phyloP scores from a whole-genome alignment of 2,113 vertebrate genomes.

The Hyla sarda region DNA sequence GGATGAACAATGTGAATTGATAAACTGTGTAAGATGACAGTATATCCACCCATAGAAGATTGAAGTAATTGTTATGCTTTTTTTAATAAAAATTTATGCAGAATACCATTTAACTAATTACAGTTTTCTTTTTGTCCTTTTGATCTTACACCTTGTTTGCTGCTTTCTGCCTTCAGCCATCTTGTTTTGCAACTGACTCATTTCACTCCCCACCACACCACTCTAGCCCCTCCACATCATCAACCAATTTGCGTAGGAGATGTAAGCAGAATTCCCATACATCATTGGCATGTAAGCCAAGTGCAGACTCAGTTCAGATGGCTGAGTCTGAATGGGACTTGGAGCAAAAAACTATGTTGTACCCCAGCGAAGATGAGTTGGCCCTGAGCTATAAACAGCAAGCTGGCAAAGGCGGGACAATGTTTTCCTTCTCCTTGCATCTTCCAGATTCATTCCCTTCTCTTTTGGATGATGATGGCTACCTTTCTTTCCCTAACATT shows the following conservation, averaged over 20 bases:
- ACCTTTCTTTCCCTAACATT: conserved; percentile 92
- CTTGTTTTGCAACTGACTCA: conserved; percentile 77
- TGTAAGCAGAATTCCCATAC: conserved; percentile 81
- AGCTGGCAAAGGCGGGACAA: conserved; percentile 78
- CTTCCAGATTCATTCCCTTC: conserved; percentile 90
- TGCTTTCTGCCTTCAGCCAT: conserved; percentile 74
- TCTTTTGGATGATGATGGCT: conserved; percentile 93
- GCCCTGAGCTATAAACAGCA: conserved; percentile 82
- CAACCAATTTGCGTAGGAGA: conserved; percentile 84
- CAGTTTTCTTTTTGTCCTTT: conserved; percentile 93
- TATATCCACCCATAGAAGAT: neutral
- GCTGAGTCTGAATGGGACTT: conserved; percentile 70
- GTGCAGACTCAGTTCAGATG: conserved; percentile 63
- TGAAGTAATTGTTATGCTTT: conserved; percentile 59
- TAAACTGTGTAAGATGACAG: neutral
- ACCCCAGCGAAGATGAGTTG: conserved; percentile 77
- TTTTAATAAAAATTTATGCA: conserved; percentile 61
- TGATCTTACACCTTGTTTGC: conserved; percentile 84
- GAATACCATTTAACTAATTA: conserved; percentile 89
- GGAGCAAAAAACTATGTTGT: conserved; percentile 77
- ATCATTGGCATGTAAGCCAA: conserved; percentile 69
- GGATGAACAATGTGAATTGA: conserved; percentile 9
- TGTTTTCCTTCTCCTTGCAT: conserved; percentile 98
- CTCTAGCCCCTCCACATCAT: conserved; percentile 77
- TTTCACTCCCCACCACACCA: conserved; percentile 73